Conservation (phyloP, 2,797 vertebrate species). For the Lacerta bilineata region DNA sequence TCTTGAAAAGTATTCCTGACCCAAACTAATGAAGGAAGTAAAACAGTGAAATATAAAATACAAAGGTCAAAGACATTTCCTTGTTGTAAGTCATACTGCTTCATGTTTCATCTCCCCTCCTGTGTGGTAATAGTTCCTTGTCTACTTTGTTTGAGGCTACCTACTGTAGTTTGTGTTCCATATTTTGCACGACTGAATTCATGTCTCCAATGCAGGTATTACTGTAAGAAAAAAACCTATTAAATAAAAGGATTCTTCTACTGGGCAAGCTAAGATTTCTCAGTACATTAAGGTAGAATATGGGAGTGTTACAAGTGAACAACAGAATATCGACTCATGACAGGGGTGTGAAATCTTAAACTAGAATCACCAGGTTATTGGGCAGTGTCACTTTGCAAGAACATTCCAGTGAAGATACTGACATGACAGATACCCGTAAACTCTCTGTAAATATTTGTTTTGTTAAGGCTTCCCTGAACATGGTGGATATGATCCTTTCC, state of each 20-base stretch:
- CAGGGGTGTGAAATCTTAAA: background rate
- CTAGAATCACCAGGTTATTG: slow-evolving; percentile 5
- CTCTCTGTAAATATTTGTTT: slow-evolving; percentile 3
- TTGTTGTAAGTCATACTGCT: background rate
- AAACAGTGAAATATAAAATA: background rate
- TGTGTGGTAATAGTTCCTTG: background rate
- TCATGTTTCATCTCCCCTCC: slow-evolving; percentile 5
- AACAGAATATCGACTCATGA: background rate
- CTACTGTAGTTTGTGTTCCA: background rate
- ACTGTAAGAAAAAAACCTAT: background rate
- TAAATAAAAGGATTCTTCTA: slow-evolving; percentile 23
- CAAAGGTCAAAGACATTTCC: background rate
- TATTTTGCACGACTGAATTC: background rate
- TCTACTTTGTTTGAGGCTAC: background rate
- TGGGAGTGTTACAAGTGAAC: background rate
- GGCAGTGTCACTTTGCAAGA: background rate
- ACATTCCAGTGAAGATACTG: slow-evolving; percentile 17
- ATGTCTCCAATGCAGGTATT: slow-evolving; percentile 4
- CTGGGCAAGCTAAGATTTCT: too few species aligned
- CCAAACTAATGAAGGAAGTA: background rate
- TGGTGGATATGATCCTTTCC: background rate
- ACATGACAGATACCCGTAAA: background rate
- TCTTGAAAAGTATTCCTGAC: background rate
- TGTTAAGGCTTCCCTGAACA: background rate
- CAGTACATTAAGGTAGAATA: background rate